A percentile compares a stretch with the other conserved stretches of the same genome.
phyloP scores from a whole-genome alignment of 2,113 vertebrate genomes.

The Candoia aspera region DNA sequence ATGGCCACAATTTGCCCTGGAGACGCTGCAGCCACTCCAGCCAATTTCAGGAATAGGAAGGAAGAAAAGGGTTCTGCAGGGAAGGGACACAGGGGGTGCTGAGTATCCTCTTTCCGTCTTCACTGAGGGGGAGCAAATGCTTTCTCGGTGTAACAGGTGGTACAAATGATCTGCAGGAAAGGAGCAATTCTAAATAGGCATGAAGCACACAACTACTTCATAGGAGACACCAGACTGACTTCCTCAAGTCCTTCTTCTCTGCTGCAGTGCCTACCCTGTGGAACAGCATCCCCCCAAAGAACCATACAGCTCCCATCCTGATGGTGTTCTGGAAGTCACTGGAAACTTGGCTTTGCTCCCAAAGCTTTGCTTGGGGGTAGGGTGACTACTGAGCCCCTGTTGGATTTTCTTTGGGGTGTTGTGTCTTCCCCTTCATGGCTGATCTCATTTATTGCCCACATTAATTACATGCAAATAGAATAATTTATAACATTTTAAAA shows the following conservation, averaged over 20 bases:
- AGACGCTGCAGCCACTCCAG: background rate
- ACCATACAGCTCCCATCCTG: too few relatives aligned
- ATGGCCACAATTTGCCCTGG: background rate
- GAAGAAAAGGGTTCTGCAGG: background rate
- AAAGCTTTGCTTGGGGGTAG: too few relatives aligned
- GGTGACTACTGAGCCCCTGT: too few relatives aligned
- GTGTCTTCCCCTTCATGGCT: slow-evolving; percentile 32
- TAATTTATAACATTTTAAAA: slow-evolving; percentile 13
- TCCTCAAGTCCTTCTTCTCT: slow-evolving; percentile 37
- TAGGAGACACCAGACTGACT: slow-evolving; percentile 12
- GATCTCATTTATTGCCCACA: slow-evolving; percentile 9
- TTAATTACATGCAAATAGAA: slow-evolving; percentile 24
- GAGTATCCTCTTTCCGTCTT: background rate
- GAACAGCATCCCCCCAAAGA: too few relatives aligned
- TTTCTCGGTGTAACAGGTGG: slow-evolving; percentile 21
- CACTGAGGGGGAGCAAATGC: background rate
- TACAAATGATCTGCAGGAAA: slow-evolving; percentile 2
- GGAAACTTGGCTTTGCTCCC: too few relatives aligned
- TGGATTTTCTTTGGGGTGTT: background rate
- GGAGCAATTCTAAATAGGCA: slow-evolving; percentile 15
- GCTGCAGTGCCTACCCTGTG: too few relatives aligned
- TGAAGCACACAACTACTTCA: background rate
- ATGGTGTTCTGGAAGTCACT: too few relatives aligned
- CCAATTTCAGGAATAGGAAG: background rate
- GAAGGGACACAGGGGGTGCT: background rate